A percentile compares a stretch with the other conserved stretches of the same genome.
Evolutionary conservation across 2,113 vertebrate genomes (phyloP).

Genomic region (Sarotherodon lohbergeri): DNA sequence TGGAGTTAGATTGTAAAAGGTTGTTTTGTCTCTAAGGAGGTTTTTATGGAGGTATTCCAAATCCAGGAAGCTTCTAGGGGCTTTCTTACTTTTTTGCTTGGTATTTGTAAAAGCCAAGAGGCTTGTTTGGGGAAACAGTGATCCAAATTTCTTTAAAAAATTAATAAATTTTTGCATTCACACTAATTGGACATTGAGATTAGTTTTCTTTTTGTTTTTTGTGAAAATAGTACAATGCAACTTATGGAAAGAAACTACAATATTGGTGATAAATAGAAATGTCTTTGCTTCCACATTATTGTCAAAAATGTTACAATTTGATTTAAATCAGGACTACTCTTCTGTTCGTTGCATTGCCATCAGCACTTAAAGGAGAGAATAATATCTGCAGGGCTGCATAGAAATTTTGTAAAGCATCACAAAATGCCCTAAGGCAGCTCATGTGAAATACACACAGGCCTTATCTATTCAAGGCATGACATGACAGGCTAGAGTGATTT

Average conservation of each 20-base stretch:
- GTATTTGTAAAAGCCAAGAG: background rate
- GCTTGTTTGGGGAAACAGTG: background rate
- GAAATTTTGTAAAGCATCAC: constrained; percentile 3
- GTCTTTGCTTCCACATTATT: background rate
- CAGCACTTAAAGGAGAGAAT: background rate
- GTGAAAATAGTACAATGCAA: background rate
- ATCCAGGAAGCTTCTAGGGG: background rate
- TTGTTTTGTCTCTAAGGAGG: background rate
- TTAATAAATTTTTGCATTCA: background rate
- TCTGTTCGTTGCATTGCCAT: background rate
- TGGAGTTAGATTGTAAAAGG: background rate
- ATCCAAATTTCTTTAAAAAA: background rate
- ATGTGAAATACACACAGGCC: constrained; percentile 26
- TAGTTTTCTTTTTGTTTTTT: background rate
- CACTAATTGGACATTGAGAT: background rate
- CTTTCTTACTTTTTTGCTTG: background rate
- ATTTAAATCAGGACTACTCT: background rate
- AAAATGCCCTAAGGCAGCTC: constrained; percentile 16
- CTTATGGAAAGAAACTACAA: background rate
- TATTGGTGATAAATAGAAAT: background rate
- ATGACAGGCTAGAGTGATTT: background rate
- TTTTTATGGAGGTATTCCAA: background rate
- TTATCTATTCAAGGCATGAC: background rate
- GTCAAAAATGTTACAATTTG: background rate
- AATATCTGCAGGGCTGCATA: constrained; percentile 1